A percentile compares a stretch with the other conserved stretches of the same genome.
These are phyloP conservation scores for Zaprionus camerounensis DNA, from an alignment of 1,140 invertebrate species.

Conservation along the genomic window DNA sequence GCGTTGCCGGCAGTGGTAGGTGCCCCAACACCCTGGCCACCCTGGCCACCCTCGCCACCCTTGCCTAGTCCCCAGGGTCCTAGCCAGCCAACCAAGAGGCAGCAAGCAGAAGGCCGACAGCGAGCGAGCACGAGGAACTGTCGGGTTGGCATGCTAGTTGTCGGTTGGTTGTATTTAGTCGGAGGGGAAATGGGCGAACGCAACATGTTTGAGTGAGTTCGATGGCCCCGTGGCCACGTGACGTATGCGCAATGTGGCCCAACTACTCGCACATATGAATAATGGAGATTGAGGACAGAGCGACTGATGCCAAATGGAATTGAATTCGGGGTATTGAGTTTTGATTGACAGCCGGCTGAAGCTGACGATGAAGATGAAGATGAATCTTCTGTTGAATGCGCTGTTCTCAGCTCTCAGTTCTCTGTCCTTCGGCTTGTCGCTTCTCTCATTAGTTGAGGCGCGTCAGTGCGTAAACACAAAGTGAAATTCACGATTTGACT, in stretches of 20 bases:
- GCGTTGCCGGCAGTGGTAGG: slow-evolving; percentile 64
- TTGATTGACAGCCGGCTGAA: slow-evolving; percentile 58
- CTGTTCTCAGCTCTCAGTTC: neutral
- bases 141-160: slow-evolving; percentile 37
- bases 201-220: slow-evolving; percentile 80
- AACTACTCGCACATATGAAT: slow-evolving; percentile 20
- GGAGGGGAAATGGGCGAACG: slow-evolving; percentile 57
- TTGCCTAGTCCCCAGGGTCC: neutral
- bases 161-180: slow-evolving; percentile 25
- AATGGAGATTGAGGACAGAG: slow-evolving; percentile 54
- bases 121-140: slow-evolving; percentile 29
- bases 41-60: neutral
- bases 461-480: slow-evolving; percentile 68
- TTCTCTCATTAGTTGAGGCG: slow-evolving; percentile 46
- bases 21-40: slow-evolving; percentile 22
- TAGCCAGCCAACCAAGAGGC: slow-evolving; percentile 54
- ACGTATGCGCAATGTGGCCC: slow-evolving; percentile 48
- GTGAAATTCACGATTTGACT: slow-evolving; percentile 24
- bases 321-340: slow-evolving; percentile 60
- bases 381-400: slow-evolving; percentile 29
- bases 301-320: slow-evolving; percentile 22
- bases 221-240: slow-evolving; percentile 32
- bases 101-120: slow-evolving; percentile 27
- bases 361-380: slow-evolving; percentile 37
- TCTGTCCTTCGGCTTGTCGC: neutral